Evolutionary conservation across 2,113 vertebrate species (phyloP).

Genomic region (Accipiter cooperii): DNA sequence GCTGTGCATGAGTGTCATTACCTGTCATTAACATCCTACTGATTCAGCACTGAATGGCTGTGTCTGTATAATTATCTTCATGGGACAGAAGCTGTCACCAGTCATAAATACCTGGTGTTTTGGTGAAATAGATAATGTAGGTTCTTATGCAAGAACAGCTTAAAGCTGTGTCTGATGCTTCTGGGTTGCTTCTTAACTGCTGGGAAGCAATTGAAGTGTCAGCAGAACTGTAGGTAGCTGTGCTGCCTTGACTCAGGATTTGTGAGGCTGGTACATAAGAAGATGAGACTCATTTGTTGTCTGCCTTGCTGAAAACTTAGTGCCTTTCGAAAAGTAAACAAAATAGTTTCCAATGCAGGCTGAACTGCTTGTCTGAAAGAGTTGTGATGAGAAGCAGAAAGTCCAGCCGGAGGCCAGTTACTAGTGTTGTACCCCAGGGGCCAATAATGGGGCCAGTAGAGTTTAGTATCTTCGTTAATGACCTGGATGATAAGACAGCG

Average conservation of each 20-base stretch:
- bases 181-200: neutral
- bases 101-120: neutral
- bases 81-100: neutral
- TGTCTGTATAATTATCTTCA: neutral
- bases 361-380: neutral
- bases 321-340: neutral
- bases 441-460: neutral
- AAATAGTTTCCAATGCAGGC: neutral
- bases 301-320: neutral
- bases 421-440: neutral
- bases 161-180: neutral
- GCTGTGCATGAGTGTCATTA: neutral
- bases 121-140: neutral
- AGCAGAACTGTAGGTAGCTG: neutral
- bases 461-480: neutral
- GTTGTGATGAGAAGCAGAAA: neutral
- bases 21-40: neutral
- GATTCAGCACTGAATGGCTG: neutral
- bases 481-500: neutral
- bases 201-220: neutral
- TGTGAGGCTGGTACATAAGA: neutral
- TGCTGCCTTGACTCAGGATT: neutral
- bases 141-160: neutral
- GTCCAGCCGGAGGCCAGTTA: neutral
- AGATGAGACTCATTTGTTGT: neutral